Evolutionary conservation across 2,797 vertebrate species (phyloP), one percentile per base, ranked within the genome.

Genomic region (Silurus aristotelis): DNA sequence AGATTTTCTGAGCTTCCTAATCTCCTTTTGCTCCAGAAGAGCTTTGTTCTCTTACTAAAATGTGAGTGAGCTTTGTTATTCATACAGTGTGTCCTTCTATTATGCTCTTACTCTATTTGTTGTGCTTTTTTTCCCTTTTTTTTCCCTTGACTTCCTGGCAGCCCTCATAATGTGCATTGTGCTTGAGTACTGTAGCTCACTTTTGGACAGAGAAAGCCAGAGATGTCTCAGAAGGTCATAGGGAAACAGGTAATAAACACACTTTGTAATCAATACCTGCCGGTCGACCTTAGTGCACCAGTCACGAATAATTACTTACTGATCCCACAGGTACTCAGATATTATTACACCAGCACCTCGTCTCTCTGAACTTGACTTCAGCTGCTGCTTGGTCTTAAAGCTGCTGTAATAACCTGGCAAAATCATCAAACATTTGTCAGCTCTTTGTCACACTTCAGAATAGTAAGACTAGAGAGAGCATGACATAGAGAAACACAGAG

Each of bases 1-100:
- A 86, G 84, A 90, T 88, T 89, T 89, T 75, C 88, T 88, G 58
- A 63, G n/a, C 6, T 48, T 63, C 6, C 22, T 64, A 63, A 79
- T 79, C 60, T 43, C 58, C 6, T 6, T 63, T 19, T 60, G 75
- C 56, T 58, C 12, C 20, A 78, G 56, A 10, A 63, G 38, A 56
- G 75, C 86, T 88, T 70, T 75, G 38, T 58, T n/a, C n/a, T 83
- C 46, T 38, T 72, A 58, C 43, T 48, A 46, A 19, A 25, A 72
- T 15, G 15, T 17, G 31, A 61, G 7, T 38, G 71, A 78, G 56
- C 56, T 75, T 27, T 60, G 48, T 64, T 83, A 20, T 81, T 87
- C 84, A 67, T 63, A 80, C 80, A 56, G 63, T 20, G 52, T 56
- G 14, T 76, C 73, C n/a, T 27, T 55, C 46, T 5, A 46, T n/a